Conservation (phyloP, 2,888 invertebrate species). For the Lomographa bimaculata region DNA sequence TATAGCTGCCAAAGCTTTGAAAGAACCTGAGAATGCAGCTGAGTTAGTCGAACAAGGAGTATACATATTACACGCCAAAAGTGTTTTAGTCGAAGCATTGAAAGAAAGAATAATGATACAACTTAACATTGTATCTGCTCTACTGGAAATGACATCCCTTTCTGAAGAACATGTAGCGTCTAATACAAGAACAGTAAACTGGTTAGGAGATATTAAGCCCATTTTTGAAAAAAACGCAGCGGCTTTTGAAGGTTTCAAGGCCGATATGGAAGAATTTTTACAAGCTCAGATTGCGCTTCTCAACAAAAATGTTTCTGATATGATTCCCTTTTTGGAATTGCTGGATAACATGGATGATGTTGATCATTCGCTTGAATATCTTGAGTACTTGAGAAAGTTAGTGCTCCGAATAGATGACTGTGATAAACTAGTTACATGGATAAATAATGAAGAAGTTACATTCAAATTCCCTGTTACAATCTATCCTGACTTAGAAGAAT, state of each 20-base stretch:
- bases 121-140: slow-evolving; percentile 85
- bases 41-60: slow-evolving; percentile 92
- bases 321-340: slow-evolving; percentile 89
- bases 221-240: slow-evolving; percentile 92
- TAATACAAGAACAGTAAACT: slow-evolving; percentile 92
- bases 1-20: slow-evolving; percentile 87
- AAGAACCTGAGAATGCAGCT: slow-evolving; percentile 90
- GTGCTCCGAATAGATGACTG: slow-evolving; percentile 89
- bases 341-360: slow-evolving; percentile 94
- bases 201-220: slow-evolving; percentile 91
- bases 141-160: slow-evolving; percentile 91
- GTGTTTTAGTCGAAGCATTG: slow-evolving; percentile 86
- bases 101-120: slow-evolving; percentile 88
- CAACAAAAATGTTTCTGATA: slow-evolving; percentile 87
- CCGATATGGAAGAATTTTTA: slow-evolving; percentile 92
- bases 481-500: slow-evolving; percentile 91
- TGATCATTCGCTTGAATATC: slow-evolving; percentile 90
- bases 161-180: slow-evolving; percentile 89
- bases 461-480: slow-evolving; percentile 91
- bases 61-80: slow-evolving; percentile 91
- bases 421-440: slow-evolving; percentile 91
- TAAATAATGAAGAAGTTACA: slow-evolving; percentile 94
- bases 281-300: slow-evolving; percentile 87
- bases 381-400: slow-evolving; percentile 89
- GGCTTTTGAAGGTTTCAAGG: slow-evolving; percentile 91